phyloP scores from a whole-genome alignment of 2,113 vertebrate genomes.

The Crotalus helleri region DNA sequence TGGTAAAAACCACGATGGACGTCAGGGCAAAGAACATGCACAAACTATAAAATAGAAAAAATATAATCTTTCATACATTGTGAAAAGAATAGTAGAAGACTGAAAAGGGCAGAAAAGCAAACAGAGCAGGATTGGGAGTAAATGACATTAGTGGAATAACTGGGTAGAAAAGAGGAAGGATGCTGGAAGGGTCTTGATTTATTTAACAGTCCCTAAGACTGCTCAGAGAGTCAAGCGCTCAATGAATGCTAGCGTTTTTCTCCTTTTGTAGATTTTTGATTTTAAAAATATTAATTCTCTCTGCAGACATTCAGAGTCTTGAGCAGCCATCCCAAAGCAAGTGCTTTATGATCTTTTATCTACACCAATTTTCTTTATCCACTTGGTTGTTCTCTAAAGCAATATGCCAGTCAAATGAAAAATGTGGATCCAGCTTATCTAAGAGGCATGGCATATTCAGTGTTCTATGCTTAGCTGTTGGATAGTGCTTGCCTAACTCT shows the following conservation, averaged over 20 bases:
- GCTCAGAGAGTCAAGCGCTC: neutral
- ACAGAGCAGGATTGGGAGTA: neutral
- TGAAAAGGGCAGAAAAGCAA: neutral
- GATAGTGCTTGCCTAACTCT: neutral
- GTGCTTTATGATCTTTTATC: neutral
- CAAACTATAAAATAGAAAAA: neutral
- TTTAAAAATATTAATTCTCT: neutral
- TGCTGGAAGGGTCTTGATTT: neutral
- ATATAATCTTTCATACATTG: neutral
- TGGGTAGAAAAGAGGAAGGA: neutral
- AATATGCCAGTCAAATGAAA: neutral
- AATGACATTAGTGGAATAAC: neutral
- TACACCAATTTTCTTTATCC: neutral
- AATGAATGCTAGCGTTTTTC: accelerated
- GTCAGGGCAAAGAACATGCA: neutral
- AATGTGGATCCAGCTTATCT: neutral
- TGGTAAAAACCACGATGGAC: neutral
- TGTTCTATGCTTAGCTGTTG: neutral
- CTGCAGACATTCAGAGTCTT: accelerated
- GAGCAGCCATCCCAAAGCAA: neutral
- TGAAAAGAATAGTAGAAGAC: neutral
- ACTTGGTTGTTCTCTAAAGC: neutral
- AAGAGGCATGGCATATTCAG: neutral
- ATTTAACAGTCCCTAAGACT: neutral
- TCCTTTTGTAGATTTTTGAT: neutral